Evolutionary conservation across 2,797 vertebrate genomes (phyloP), one percentile per base, ranked within the genome.

Genomic region (Champsocephalus gunnari): DNA sequence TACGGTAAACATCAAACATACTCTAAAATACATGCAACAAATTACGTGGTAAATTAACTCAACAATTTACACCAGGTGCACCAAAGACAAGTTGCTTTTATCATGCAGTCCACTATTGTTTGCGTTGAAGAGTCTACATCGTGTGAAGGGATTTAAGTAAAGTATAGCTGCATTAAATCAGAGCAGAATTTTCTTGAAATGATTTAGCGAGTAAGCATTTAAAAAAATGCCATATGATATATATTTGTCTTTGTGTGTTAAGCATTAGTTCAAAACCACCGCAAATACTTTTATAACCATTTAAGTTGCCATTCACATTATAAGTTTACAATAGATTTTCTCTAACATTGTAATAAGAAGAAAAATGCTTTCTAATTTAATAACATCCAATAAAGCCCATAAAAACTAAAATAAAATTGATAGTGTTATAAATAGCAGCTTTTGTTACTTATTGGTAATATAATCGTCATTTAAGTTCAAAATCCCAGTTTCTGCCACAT

Each of bases 51-150:
- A 73, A 77, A 73, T 71, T 9, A 69, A 24, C 7, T 38, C 57
- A 54, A 70, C 66, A 62, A 61, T 63, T 50, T 17, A 21, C 51
- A 28, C 44, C 48, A 63, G 49, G 16, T 77, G 57, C 66, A 74
- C 14, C 9, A 5, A 75, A 47, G 58, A 63, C 51, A 66, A 65
- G 66, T n/a, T 1, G 8, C 58, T 82, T 79, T 82, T 44, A 67
- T 55, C 61, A 14, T 44, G 13, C 43, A 71, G 57, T 34, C 54
- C 9, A 24, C 14, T 38, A 2, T 11, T 47, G 19, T 78, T 70
- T 71, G 58, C 21, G n/a, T 16, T 56, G 11, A 71, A 28, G 28
- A 28, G 28, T 28, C 49, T 44, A 21, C n/a, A n/a, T 16, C 9
- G 50, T 53, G 49, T 24, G 28, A 45, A 41, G 6, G 11, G 21